Base-by-base conservation (phyloP, 2,888 invertebrate species). In the Agriopis leucophaearia region DNA sequence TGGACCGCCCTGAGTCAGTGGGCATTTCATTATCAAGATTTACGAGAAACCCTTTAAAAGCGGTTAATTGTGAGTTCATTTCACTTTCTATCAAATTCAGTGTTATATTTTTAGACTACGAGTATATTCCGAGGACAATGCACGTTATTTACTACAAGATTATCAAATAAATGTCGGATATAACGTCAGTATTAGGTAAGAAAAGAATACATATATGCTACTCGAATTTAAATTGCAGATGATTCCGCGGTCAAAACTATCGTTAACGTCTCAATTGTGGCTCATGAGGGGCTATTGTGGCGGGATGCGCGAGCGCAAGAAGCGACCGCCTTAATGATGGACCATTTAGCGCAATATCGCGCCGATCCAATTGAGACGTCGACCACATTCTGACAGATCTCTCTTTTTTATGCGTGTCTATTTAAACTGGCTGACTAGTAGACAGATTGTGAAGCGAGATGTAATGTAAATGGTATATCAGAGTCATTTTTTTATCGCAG, bases 21-120 rank as follows among this genome's bases (percentile, higher is more conserved):
- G 83, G 83, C 83, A 83, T 86, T 88, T 86, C 88, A 90, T 90
- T 91, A 91, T 90, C 88, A 86, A 90, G 90, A 90, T 90, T 89
- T 88, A 88, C 88, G 86, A 88, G 86, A 88, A 89, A 88, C 89
- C 91, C 90, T 89, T 89, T 88, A 86, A 87, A 87, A 85, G 84
- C 83, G 78, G 86, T 88, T 91, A 90, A 92, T 92, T 91, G 86
- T 85, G 68, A 82, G 83, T 80, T 83, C 83, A 87, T 87, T 88
- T 87, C 79, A 76, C 86, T 88, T 87, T 88, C 88, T 84, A 86
- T 84, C 80, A 82, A 56, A 85, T 87, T 86, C 79, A 80, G 81
- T 80, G 75, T 68, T 73, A 75, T 70, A 74, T 67, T 70, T 64
- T 71, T 76, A 71, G 59, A 66, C 38, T 50, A 63, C 57, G 61